Evolutionary conservation across 2,113 vertebrate genomes (phyloP).

Genomic region (Crotalus viridis): DNA sequence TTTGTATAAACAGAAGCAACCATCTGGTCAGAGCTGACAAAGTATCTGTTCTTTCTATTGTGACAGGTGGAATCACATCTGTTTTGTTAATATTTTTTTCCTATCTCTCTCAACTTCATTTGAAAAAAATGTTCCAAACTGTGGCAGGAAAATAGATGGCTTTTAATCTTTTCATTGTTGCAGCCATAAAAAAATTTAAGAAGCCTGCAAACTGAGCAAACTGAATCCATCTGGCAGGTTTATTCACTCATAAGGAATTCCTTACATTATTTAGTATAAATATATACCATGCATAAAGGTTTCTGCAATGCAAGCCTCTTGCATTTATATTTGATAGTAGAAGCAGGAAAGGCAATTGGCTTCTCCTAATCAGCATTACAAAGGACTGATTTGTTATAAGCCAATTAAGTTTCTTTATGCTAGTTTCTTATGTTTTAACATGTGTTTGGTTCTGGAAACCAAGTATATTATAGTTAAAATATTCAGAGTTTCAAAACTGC

Average conservation of each 20-base stretch:
- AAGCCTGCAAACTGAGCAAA: slow-evolving; percentile 29
- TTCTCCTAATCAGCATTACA: slow-evolving; percentile 15
- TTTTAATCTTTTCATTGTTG: slow-evolving; percentile 29
- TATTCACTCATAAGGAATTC: slow-evolving; percentile 54
- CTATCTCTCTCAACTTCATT: slow-evolving; percentile 8
- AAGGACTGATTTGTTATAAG: slow-evolving; percentile 37
- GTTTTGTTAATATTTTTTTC: slow-evolving; percentile 7
- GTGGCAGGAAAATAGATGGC: slow-evolving; percentile 14
- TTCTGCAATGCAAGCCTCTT: slow-evolving; percentile 34
- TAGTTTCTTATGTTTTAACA: background rate
- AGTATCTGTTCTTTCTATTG: slow-evolving; percentile 18
- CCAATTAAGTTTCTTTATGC: background rate
- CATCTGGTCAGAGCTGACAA: slow-evolving; percentile 24
- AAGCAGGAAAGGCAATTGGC: slow-evolving; percentile 17
- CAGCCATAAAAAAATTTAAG: slow-evolving; percentile 32
- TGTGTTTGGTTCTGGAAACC: background rate
- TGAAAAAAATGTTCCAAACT: background rate
- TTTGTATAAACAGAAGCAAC: slow-evolving; percentile 29
- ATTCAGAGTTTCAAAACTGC: background rate
- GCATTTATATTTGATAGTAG: slow-evolving; percentile 45
- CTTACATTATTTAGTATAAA: slow-evolving; percentile 57
- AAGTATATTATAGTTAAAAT: background rate
- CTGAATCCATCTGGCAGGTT: slow-evolving; percentile 42
- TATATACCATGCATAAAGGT: slow-evolving; percentile 34
- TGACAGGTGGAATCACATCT: slow-evolving; percentile 3